Evolutionary conservation across 2,113 vertebrate species (phyloP).

Genomic region (Eidolon helvum): DNA sequence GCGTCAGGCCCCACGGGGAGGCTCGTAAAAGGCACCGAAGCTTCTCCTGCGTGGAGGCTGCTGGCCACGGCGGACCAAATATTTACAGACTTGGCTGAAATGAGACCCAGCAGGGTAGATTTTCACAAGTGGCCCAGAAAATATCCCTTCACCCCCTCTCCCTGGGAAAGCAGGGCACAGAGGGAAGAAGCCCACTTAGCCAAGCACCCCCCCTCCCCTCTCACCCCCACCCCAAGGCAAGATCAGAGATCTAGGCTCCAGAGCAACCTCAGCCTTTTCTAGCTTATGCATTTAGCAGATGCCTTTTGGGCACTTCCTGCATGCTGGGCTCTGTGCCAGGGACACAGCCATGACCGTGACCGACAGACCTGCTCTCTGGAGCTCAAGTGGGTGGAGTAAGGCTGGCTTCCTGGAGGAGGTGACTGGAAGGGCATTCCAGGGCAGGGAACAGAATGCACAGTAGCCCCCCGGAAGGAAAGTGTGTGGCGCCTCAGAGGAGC

Average conservation of each 20-base stretch:
- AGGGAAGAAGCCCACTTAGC: background rate
- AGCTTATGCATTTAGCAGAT: background rate
- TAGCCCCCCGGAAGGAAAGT: background rate
- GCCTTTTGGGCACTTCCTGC: background rate
- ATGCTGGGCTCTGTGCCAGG: background rate
- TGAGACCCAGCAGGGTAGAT: background rate
- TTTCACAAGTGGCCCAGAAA: background rate
- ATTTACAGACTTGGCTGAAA: slow-evolving; percentile 21
- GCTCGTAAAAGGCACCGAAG: background rate
- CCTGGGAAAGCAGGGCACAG: background rate
- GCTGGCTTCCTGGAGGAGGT: background rate
- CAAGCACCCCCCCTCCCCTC: background rate
- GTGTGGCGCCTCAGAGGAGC: background rate
- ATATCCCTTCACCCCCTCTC: background rate
- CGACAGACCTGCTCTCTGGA: background rate
- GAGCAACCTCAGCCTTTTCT: background rate
- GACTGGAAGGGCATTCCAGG: background rate
- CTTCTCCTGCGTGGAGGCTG: background rate
- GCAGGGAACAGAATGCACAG: background rate
- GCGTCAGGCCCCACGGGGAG: background rate
- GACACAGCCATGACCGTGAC: background rate
- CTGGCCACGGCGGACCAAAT: rapidly evolving
- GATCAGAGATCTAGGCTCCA: background rate
- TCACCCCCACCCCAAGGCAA: background rate
- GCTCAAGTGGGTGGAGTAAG: too few relatives aligned